Evolutionary conservation across 2,888 invertebrate species (phyloP), one percentile per base, ranked within the genome.

Genomic region (Drosophila macrothrix): DNA sequence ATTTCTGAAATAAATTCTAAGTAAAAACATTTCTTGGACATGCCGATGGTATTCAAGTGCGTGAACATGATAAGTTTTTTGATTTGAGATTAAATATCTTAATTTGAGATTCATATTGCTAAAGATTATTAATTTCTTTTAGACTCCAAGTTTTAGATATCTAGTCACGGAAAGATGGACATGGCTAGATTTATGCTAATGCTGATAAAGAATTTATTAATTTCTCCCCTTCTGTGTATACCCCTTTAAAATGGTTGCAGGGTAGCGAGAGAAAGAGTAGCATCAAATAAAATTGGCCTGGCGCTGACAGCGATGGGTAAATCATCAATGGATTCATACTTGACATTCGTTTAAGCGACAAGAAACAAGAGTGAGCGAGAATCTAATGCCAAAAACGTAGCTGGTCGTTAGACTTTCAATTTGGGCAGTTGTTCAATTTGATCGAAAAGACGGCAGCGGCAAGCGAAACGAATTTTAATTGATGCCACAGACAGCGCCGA

Each of bases 271-370:
- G 37, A 70, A 39, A 67, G 67, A 67, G 55, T 72, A 72, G 73
- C 87, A 84, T 82, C 74, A 75, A 80, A 76, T 67, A 70, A 75
- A 77, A 73, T 73, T 67, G 67, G 68, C 29, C 16, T 46, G 72
- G 67, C 53, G 70, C 61, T 66, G 85, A 72, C 79, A 76, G 61
- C 64, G 33, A 65, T 64, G 56, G 55, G 37, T 52, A 84, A 84
- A 79, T 85, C 85, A 82, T 88, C 88, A 91, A 90, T 91, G 80
- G 91, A 91, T 87, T 90, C 83, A 87, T 78, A 87, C 90, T 91
- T 91, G 91, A 91, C 83, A 90, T 91, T 86, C 79, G 78, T 83
- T 91, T 85, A 86, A 83, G 70, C 70, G 65, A 66, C 69, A 56
- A 80, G 75, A 83, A 72, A 52, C 43, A 72, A 70, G 16, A 33